phyloP scores from a whole-genome alignment of 2,888 invertebrate genomes.

The Venustoraphidia nigricollis region DNA sequence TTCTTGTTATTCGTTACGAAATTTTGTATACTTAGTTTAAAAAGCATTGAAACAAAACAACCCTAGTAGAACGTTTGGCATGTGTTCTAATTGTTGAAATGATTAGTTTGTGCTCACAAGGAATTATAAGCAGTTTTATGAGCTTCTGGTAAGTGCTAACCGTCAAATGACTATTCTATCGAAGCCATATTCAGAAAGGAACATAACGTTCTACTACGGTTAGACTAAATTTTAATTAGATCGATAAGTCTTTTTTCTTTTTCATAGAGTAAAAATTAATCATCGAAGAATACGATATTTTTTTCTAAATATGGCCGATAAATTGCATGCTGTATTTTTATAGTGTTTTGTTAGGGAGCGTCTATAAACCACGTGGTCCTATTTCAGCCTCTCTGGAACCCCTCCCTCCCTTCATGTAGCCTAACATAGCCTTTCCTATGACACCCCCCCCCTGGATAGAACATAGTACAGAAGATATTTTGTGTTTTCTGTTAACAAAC shows the following conservation, averaged over 20 bases:
- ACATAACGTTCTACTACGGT: conserved; percentile 6
- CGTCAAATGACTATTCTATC: conserved; percentile 8
- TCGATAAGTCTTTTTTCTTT: background rate
- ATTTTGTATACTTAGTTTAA: background rate
- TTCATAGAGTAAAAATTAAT: background rate
- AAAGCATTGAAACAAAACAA: conserved; percentile 6
- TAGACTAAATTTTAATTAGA: no score
- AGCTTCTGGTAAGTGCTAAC: conserved; percentile 64
- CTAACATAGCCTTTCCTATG: no score
- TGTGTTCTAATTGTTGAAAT: conserved; percentile 42
- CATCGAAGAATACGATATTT: background rate
- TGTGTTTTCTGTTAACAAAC: no score
- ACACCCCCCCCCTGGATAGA: no score
- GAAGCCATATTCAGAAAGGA: conserved; percentile 2
- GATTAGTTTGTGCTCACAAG: conserved; percentile 70
- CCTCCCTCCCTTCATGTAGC: no score
- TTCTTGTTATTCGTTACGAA: no score
- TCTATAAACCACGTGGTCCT: no score
- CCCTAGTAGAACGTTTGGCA: conserved; percentile 12
- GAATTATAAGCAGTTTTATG: conserved; percentile 80
- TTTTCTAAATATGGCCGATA: conserved; percentile 4
- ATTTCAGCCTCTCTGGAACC: no score
- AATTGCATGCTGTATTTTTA: no score
- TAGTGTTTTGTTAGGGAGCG: no score
- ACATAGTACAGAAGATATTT: no score